phyloP scores from a whole-genome alignment of 2,888 invertebrate species.

The Didymodactylos carnosus region DNA sequence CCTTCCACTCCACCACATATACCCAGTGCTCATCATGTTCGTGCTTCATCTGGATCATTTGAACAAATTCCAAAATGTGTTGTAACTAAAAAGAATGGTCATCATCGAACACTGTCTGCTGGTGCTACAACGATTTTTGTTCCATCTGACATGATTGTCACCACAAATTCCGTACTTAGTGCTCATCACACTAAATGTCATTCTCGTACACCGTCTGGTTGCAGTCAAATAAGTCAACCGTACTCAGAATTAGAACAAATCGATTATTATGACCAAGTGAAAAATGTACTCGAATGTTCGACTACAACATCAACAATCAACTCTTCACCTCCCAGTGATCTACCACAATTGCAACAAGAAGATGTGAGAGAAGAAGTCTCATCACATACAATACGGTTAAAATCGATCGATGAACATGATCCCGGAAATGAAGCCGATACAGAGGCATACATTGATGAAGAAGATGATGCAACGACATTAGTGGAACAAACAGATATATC shows the following conservation, averaged over 20 bases:
- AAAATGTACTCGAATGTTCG: no score
- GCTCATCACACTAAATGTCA: background rate
- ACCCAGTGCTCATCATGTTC: conserved; percentile 5
- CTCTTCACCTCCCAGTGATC: no score
- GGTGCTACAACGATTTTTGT: background rate
- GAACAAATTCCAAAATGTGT: background rate
- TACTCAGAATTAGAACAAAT: conserved; percentile 1
- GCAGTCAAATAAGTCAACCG: conserved; percentile 1
- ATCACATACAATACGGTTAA: background rate
- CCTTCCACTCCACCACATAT: no score
- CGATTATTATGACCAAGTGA: background rate
- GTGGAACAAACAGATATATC: no score
- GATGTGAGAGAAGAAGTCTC: no score
- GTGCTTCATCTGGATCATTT: conserved; percentile 9
- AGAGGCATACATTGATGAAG: no score
- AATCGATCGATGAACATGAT: background rate
- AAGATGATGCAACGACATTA: no score
- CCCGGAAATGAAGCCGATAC: conserved; percentile 6
- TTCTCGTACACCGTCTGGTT: conserved; percentile 7
- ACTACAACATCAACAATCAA: no score
- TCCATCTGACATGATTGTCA: no score
- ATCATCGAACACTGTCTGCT: background rate
- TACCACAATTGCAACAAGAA: no score
- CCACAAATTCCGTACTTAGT: background rate
- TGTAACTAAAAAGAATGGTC: background rate